Percentiles rank a stretch among this genome's conserved stretches.
Evolutionary conservation across 53 echinoderm and acorn worm genomes (phyloP).

Genomic region (Holothuria scabra): DNA sequence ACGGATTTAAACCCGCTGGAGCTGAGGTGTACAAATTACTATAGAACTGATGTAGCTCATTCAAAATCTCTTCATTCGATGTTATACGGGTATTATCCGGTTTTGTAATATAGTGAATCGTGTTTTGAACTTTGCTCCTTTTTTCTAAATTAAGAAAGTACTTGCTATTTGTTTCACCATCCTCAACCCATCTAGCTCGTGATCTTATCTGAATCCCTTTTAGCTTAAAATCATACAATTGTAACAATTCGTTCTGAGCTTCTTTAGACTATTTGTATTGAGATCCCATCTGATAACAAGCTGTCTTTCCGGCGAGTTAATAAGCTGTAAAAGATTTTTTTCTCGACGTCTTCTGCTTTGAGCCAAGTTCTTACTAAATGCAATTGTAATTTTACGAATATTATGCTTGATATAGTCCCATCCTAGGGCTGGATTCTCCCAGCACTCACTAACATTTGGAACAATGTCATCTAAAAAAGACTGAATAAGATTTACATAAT

Average conservation of each 20-base stretch:
- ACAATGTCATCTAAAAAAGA: no score
- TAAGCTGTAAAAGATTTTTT: not conserved
- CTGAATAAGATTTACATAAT: not conserved
- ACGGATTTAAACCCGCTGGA: not conserved
- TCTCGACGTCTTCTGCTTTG: not conserved
- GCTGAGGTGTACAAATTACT: no score
- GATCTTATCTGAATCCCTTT: not conserved
- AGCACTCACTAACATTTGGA: not conserved
- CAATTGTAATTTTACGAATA: slow-evolving; percentile 15
- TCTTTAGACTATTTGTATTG: not conserved
- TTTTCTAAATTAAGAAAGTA: no score
- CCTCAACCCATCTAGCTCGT: slow-evolving; percentile 14
- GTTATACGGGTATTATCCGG: no score
- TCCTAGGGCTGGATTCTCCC: not conserved
- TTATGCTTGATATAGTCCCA: slow-evolving; percentile 14
- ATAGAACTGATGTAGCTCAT: no score
- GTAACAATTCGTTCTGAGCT: slow-evolving; percentile 29
- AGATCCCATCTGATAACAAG: not conserved
- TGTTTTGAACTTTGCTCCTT: no score
- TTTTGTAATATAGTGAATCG: no score
- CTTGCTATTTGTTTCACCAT: slow-evolving; percentile 1
- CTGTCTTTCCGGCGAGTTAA: not conserved
- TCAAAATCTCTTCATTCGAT: no score
- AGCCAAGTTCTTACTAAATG: not conserved
- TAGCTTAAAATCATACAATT: slow-evolving; percentile 10